Evolutionary conservation across 2,888 invertebrate species (phyloP).

Genomic region (Melipona bicolor): DNA sequence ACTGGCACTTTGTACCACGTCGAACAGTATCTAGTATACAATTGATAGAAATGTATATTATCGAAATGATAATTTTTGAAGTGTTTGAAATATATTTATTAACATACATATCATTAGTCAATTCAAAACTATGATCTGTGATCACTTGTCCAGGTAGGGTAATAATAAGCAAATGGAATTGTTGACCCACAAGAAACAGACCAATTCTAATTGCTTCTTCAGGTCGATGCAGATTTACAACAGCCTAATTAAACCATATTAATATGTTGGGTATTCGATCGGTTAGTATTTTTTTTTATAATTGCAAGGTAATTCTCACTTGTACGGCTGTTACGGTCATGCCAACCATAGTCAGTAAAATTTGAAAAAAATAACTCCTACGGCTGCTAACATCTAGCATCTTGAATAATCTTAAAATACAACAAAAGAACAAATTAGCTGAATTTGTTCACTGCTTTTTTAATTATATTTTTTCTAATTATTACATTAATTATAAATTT

Average conservation of each 20-base stretch:
- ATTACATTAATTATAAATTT: not conserved
- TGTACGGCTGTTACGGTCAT: constrained; percentile 28
- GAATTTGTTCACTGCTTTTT: not conserved
- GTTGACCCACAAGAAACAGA: constrained; percentile 8
- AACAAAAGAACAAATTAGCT: not conserved
- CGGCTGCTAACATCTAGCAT: constrained; percentile 7
- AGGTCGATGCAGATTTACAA: constrained; percentile 1
- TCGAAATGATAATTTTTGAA: too few relatives aligned
- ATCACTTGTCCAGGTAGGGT: constrained; percentile 36
- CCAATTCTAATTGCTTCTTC: constrained; percentile 17
- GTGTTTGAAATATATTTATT: not conserved
- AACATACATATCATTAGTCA: constrained; percentile 14
- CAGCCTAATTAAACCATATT: constrained; percentile 1
- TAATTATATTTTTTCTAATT: not conserved
- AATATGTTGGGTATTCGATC: not conserved
- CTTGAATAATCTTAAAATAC: constrained; percentile 9
- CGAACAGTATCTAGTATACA: constrained; percentile 8
- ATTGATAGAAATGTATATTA: not conserved
- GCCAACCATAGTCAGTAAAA: constrained; percentile 14
- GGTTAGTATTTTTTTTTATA: not conserved
- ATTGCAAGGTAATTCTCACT: constrained; percentile 4
- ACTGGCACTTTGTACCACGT: constrained; percentile 42
- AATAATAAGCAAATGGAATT: constrained; percentile 27
- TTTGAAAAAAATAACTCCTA: constrained; percentile 13
- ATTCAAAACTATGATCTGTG: constrained; percentile 18